Conservation (phyloP, 2,113 vertebrate genomes). For the Aspidoscelis tigris region DNA sequence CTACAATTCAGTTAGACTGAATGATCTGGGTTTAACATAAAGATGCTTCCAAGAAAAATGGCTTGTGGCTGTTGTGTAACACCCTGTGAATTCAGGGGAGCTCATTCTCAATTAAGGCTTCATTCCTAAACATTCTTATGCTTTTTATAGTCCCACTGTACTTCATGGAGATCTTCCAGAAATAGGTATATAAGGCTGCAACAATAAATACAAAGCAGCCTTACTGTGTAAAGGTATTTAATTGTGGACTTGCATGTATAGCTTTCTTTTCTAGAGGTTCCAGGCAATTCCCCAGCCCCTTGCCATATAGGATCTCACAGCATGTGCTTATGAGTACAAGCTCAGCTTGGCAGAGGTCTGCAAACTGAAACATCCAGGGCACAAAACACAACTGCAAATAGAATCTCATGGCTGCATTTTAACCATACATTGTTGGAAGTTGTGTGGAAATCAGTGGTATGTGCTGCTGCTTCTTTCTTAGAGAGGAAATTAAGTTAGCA, state of each 20-base stretch:
- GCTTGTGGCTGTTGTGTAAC: neutral
- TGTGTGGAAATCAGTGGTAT: neutral
- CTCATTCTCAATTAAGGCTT: neutral
- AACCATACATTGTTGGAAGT: neutral
- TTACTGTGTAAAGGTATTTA: neutral
- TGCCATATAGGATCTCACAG: neutral
- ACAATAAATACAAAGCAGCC: neutral
- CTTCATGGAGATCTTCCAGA: neutral
- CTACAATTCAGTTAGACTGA: neutral
- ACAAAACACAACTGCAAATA: neutral
- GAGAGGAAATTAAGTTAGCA: neutral
- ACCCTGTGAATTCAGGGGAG: neutral
- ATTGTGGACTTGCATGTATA: neutral
- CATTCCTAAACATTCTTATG: neutral
- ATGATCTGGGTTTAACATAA: constrained; percentile 3
- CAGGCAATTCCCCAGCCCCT: neutral
- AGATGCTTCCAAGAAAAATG: neutral
- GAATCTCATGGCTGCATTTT: neutral
- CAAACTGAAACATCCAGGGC: neutral
- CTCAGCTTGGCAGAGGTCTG: neutral
- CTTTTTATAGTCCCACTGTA: neutral
- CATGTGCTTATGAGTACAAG: neutral
- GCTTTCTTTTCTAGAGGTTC: neutral
- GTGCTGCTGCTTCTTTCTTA: too few species aligned
- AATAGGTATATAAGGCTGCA: neutral